phyloP scores from a whole-genome alignment of 2,888 invertebrate species.

The Hyles lineata region DNA sequence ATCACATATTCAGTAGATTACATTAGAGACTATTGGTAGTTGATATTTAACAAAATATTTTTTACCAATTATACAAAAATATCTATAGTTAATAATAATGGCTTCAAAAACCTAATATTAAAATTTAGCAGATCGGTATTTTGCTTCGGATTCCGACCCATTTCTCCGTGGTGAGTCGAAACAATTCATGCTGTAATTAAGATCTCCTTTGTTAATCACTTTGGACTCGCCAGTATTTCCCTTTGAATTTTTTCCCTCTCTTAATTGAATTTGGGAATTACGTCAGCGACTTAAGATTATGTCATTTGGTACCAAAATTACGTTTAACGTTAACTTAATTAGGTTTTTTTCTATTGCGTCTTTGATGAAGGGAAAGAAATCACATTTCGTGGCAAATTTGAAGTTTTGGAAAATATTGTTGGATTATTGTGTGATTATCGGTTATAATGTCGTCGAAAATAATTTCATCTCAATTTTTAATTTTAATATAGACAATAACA shows the following conservation, averaged over 20 bases:
- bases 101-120: too few relatives aligned
- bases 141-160: background rate
- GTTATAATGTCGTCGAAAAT: too few relatives aligned
- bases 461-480: too few relatives aligned
- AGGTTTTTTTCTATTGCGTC: constrained; percentile 1
- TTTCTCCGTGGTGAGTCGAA: constrained; percentile 52
- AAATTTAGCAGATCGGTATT: background rate
- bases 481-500: too few relatives aligned
- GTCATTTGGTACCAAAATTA: constrained; percentile 21
- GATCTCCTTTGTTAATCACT: constrained; percentile 74
- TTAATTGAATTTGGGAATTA: constrained; percentile 45
- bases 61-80: too few relatives aligned
- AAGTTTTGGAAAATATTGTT: too few relatives aligned
- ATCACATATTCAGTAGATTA: too few relatives aligned
- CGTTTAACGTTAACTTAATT: constrained; percentile 13
- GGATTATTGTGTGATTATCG: too few relatives aligned
- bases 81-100: too few relatives aligned
- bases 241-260: constrained; percentile 34
- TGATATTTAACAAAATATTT: too few relatives aligned
- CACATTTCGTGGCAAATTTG: too few relatives aligned
- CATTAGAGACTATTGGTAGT: too few relatives aligned
- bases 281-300: constrained; percentile 26
- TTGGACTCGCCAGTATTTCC: constrained; percentile 47
- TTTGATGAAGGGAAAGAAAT: background rate
- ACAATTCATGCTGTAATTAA: constrained; percentile 72